phyloP scores from a whole-genome alignment of 2,888 invertebrate genomes.

The Mimas tiliae region DNA sequence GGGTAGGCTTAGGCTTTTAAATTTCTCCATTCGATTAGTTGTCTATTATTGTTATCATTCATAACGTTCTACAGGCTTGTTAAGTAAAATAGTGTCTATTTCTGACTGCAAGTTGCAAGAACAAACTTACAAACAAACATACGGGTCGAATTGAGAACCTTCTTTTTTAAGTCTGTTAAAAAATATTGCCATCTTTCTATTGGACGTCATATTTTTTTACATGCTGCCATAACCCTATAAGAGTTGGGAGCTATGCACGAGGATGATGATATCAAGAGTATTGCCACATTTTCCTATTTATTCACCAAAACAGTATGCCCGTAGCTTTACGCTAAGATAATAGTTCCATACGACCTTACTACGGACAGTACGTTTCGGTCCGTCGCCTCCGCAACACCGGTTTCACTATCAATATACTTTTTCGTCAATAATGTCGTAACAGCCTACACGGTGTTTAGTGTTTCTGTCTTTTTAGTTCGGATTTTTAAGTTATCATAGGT shows the following conservation, averaged over 20 bases:
- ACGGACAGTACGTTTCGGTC: conserved; percentile 63
- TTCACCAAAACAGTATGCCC: conserved; percentile 5
- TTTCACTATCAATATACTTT: conserved; percentile 25
- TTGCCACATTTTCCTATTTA: not conserved
- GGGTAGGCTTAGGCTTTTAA: no score
- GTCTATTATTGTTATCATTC: no score
- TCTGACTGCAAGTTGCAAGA: no score
- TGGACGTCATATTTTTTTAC: no score
- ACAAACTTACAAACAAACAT: no score
- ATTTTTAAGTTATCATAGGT: conserved; percentile 11
- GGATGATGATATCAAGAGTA: not conserved
- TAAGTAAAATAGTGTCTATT: no score
- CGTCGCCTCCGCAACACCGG: conserved; percentile 52
- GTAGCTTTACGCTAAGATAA: conserved; percentile 20
- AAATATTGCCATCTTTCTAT: no score
- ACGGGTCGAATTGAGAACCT: no score
- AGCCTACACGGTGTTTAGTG: not conserved
- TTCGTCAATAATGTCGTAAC: conserved; percentile 12
- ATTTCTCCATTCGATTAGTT: no score
- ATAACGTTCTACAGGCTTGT: no score
- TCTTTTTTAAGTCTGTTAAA: no score
- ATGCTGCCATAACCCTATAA: no score
- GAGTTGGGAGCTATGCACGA: not conserved
- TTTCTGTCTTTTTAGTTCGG: not conserved
- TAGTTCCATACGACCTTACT: conserved; percentile 35